A percentile compares a stretch with the other conserved stretches of the same genome.
Evolutionary conservation across 2,113 vertebrate species (phyloP).

Genomic region (Forbesichthys agassizii): DNA sequence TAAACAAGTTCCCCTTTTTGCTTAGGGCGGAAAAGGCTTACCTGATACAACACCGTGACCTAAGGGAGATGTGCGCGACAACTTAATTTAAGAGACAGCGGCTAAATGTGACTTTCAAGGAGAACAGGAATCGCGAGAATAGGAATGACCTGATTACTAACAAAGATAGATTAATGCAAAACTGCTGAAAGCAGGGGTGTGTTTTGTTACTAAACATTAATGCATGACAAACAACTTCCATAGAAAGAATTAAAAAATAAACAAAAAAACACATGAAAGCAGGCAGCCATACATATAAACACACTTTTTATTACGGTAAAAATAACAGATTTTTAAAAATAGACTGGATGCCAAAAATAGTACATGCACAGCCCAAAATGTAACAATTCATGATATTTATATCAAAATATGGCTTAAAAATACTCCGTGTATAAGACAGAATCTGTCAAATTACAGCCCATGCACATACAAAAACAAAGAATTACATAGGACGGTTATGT

Average conservation of each 20-base stretch:
- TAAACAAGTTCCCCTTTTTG: constrained; percentile 71
- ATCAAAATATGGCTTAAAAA: constrained; percentile 59
- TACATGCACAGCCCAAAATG: constrained; percentile 33
- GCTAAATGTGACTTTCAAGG: constrained; percentile 1
- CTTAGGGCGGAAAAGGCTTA: constrained; percentile 55
- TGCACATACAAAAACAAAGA: constrained; percentile 22
- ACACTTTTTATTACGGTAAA: no score
- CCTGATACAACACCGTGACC: constrained; percentile 58
- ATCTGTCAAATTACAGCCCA: constrained; percentile 28
- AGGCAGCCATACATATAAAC: no score
- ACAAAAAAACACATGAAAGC: constrained; percentile 13
- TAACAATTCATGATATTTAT: constrained; percentile 43
- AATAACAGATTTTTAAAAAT: no score
- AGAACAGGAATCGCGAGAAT: not conserved
- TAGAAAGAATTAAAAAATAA: not conserved
- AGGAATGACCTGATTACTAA: not conserved
- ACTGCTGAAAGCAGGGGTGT: not conserved
- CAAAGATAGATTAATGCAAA: not conserved
- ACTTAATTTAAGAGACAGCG: constrained; percentile 41
- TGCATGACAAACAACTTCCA: no score
- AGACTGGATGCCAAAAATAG: no score
- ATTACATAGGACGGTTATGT: not conserved
- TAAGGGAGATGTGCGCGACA: constrained; percentile 48
- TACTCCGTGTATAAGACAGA: constrained; percentile 27
- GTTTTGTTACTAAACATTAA: no score